phyloP scores from a whole-genome alignment of 2,113 vertebrate species.

The Brachyhypopomus gauderio region DNA sequence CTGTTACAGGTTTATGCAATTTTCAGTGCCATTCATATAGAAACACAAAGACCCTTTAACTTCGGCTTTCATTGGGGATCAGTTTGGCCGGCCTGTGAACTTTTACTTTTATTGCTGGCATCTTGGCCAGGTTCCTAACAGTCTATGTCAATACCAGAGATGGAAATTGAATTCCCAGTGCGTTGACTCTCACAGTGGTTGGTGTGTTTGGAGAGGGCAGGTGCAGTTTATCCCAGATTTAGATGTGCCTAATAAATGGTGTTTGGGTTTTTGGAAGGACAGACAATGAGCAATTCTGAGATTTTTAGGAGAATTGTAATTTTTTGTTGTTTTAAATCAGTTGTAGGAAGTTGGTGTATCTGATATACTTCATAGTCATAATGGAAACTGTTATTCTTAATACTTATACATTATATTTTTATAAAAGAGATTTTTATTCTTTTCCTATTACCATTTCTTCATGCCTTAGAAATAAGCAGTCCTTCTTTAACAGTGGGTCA shows the following conservation, averaged over 20 bases:
- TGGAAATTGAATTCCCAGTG: slow-evolving; percentile 67
- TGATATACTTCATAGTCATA: not conserved
- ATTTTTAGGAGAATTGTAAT: not conserved
- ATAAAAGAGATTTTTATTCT: not conserved
- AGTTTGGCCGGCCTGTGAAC: slow-evolving; percentile 65
- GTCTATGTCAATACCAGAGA: slow-evolving; percentile 72
- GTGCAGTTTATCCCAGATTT: slow-evolving; percentile 15
- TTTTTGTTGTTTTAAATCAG: not conserved
- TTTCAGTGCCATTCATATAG: slow-evolving; percentile 71
- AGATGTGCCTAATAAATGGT: not conserved
- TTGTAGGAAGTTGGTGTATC: not conserved
- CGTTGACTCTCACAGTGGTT: slow-evolving; percentile 60
- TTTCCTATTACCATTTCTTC: not conserved
- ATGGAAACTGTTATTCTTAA: not conserved
- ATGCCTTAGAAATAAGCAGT: not conserved
- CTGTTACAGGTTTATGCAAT: slow-evolving; percentile 65
- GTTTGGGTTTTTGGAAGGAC: not conserved
- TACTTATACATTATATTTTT: not conserved
- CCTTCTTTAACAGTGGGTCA: not conserved
- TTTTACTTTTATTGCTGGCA: slow-evolving; percentile 65
- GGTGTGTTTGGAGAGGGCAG: slow-evolving; percentile 54
- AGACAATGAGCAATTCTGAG: slow-evolving; percentile 1
- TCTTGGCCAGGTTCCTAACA: slow-evolving; percentile 58
- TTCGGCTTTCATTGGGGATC: slow-evolving; percentile 52
- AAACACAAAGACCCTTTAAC: slow-evolving; percentile 65